Conservation (phyloP, 2,797 vertebrate species). For the Zenarchopterus dispar region DNA sequence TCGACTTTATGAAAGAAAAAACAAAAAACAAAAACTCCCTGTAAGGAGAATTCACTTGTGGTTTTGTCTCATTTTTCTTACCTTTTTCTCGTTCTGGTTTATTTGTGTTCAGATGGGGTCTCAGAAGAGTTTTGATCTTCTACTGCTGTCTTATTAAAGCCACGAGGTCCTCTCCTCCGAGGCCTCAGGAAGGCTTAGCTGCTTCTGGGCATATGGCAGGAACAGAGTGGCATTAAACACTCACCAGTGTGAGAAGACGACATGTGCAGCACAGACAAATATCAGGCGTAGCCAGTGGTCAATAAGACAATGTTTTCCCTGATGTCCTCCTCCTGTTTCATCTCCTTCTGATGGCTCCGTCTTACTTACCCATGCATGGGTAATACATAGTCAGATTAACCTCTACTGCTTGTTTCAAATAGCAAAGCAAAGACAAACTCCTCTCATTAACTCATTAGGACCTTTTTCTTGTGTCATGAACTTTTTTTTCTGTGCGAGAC, state of each 20-base stretch:
- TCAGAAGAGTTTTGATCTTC: conserved; percentile 66
- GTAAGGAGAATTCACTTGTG: conserved; percentile 33
- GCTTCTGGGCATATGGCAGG: conserved; percentile 58
- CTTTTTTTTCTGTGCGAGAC: too few relatives aligned
- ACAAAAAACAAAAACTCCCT: conserved; percentile 6
- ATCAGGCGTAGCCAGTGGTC: too few relatives aligned
- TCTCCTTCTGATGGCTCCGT: too few relatives aligned
- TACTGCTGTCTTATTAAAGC: conserved; percentile 59
- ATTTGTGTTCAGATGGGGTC: conserved; percentile 75
- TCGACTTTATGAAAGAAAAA: conserved; percentile 26
- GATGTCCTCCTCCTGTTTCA: too few relatives aligned
- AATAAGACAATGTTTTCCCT: too few relatives aligned
- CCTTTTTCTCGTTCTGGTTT: conserved; percentile 24
- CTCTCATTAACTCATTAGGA: not conserved
- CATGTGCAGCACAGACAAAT: not conserved
- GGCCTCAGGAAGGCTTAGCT: conserved; percentile 52
- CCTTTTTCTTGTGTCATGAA: too few relatives aligned
- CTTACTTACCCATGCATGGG: too few relatives aligned
- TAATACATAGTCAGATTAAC: not conserved
- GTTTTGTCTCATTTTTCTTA: conserved; percentile 12
- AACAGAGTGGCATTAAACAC: conserved; percentile 47
- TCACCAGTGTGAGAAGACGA: conserved; percentile 1
- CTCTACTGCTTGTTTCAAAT: conserved; percentile 8
- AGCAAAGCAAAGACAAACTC: not conserved
- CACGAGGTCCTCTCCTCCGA: conserved; percentile 56